Base-by-base conservation (phyloP, 2,888 invertebrate genomes). In the Drosophila meridiana region DNA sequence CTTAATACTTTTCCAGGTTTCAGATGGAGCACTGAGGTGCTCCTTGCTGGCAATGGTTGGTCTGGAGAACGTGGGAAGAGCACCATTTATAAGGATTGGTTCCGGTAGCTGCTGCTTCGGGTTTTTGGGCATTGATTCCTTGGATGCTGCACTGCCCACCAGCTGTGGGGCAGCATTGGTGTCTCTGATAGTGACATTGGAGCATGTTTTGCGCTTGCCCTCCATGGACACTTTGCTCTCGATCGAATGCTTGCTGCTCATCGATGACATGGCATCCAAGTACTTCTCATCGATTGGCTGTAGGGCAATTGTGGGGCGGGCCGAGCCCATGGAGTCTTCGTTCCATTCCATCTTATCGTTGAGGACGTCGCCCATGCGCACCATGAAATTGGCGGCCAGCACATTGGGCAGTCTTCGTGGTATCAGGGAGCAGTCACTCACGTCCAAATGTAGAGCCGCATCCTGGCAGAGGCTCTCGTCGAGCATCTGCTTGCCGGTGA, bases 321-420 rank as follows among this genome's bases (percentile, higher is more conserved):
- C 36, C 4, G 65, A 9, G 32, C 34, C n/a, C 26, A 43, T 43
- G 14, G 62, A 11, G 0, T 62, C 26, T 28, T 62, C 71, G 30
- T 55, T 67, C 36, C 61, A 58, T 8, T 72, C 61, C 59, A 81
- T 59, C 42, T 77, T 77, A 4, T 77, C 58, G 3, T 78, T 68
- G 2, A 78, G 78, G 0, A 72, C 48, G 20, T 72, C 68, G 3
- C 67, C 67, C 81, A 78, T 78, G 34, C 81, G 81, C 0, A 36
- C 40, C 81, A 78, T 62, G 20, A 78, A 78, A 48, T 80, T 78
- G 13, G 78, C 72, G 11, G 73, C 72, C 32, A 78, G 11, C n/a
- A 77, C 68, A 68, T 78, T 80, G 11, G 78, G 64, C 56, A 78
- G 30, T 9, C 58, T 61, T 11, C 62, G 67, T n/a, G 78, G 64